Conservation (phyloP, 2,113 vertebrate species). For the Neotragus pygmaeus region DNA sequence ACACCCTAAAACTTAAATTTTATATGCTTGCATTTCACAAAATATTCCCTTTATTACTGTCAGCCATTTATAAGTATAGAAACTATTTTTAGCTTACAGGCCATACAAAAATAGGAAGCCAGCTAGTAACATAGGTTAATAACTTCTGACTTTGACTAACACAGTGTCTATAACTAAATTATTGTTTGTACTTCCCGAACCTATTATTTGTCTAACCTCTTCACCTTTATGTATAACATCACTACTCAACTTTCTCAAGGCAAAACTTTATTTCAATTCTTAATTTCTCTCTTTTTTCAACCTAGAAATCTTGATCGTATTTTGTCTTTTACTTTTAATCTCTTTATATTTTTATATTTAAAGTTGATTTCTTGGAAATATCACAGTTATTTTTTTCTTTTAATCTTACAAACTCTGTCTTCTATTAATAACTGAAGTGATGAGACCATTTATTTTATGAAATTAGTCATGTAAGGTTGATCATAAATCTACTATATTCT, state of each 20-base stretch:
- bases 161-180: not conserved
- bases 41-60: not conserved
- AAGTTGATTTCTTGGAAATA: not conserved
- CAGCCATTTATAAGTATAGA: not conserved
- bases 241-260: not conserved
- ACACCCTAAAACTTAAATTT: not conserved
- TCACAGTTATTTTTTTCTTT: not conserved
- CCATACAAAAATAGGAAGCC: not conserved
- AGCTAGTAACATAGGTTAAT: not conserved
- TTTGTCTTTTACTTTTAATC: not conserved
- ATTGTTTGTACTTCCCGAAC: not conserved
- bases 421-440: not conserved
- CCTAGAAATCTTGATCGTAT: not conserved
- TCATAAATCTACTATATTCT: not conserved
- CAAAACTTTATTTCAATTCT: not conserved
- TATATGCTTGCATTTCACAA: not conserved
- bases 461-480: not conserved
- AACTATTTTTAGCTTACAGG: not conserved
- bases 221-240: not conserved
- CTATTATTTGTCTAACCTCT: not conserved
- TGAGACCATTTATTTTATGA: not conserved
- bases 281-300: not conserved
- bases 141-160: not conserved
- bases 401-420: not conserved
- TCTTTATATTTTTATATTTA: not conserved